Evolutionary conservation across 2,888 invertebrate species (phyloP), one percentile per base, ranked within the genome.

Genomic region (Pseudeuparius sepicola): DNA sequence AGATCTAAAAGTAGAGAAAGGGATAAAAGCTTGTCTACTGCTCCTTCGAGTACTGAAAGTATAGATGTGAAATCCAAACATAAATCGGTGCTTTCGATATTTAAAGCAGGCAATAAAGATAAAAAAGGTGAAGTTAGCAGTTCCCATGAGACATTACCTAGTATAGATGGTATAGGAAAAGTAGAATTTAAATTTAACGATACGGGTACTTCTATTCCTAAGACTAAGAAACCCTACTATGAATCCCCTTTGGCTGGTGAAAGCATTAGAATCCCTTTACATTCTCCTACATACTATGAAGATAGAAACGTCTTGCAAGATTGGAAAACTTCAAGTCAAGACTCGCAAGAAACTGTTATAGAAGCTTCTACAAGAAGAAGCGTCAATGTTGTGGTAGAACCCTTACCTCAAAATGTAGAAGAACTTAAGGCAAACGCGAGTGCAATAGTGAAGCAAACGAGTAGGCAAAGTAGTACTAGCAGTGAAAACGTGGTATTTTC

Each of bases 281-380:
- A 78, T 43, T 80, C 81, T n/a, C 80, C 80, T 3, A 78, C 78
- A 1, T 77, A 78, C 41, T 78, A 78, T 51, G 64, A 67, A 30
- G 66, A 69, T 24, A 46, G 48, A 34, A 45, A 30, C n/a, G 38
- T 49, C 35, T 40, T 57, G 27, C 54, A 57, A 37, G 57, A 60
- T 31, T 52, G 55, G 36, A 57, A 59, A 37, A 55, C 56, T 29
- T 59, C 60, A 6, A 60, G 60, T 34, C 67, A 67, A 50, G 69
- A 69, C 26, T 67, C 68, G 4, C 68, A 68, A 52, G 67, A 68
- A 29, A 67, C 68, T 4, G 61, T 66, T 3, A 63, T 64, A 24
- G 65, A 67, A 33, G 56, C 53, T 17, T 36, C 41, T 14, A 39
- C 41, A 13, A 37, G 34, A 29, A 48, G 36, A 42, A 51, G 41